phyloP scores from a whole-genome alignment of 2,797 vertebrate species.

The Eulemur rubriventer region DNA sequence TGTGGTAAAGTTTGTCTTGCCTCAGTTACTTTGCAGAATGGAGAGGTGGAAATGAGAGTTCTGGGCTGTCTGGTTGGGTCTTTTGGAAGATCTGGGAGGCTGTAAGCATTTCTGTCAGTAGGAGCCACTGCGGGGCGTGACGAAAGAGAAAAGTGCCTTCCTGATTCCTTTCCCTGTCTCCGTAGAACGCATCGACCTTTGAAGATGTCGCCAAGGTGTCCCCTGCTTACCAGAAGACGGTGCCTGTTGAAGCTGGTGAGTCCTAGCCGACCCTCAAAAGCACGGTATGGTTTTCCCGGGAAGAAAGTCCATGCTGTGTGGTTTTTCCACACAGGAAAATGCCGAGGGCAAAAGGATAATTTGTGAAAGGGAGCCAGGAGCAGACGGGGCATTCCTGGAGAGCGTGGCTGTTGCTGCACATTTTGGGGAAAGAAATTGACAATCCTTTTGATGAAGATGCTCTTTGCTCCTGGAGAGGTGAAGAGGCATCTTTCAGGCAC shows the following conservation, averaged over 20 bases:
- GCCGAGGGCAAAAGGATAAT: accelerated
- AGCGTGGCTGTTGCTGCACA: accelerated
- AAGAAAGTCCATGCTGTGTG: accelerated
- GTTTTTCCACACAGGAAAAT: neutral
- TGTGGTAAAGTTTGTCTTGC: accelerated
- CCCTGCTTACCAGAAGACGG: conserved; percentile 93
- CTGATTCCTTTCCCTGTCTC: neutral
- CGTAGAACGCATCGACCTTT: conserved; percentile 94
- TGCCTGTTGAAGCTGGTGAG: conserved; percentile 95
- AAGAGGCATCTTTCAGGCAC: accelerated
- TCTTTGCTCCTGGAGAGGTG: neutral
- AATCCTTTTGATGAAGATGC: neutral
- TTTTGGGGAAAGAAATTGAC: accelerated
- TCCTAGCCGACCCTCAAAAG: neutral
- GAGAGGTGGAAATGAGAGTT: accelerated
- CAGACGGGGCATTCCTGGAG: no score
- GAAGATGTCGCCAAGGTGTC: conserved; percentile 92
- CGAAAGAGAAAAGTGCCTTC: accelerated
- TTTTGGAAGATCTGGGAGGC: neutral
- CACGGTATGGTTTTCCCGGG: neutral
- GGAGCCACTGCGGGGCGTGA: accelerated
- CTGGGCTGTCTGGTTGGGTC: accelerated
- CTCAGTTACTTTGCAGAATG: accelerated
- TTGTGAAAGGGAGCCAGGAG: accelerated
- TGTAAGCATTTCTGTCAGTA: accelerated